A percentile compares a stretch with the other conserved stretches of the same genome.
Evolutionary conservation across 2,797 vertebrate genomes (phyloP).

Genomic region (Enteromius viviparus): DNA sequence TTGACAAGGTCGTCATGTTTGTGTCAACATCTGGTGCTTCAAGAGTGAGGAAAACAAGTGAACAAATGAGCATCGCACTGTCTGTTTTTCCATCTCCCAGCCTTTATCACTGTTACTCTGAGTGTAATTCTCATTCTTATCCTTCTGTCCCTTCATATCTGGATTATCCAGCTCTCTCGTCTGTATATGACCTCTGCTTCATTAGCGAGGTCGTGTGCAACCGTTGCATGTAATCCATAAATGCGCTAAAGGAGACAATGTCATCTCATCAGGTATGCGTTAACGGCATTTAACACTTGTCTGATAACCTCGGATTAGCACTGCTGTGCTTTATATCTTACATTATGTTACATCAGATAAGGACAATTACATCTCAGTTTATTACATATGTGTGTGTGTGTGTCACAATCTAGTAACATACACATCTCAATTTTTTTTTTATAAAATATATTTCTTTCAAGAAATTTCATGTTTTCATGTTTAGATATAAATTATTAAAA

Average conservation of each 20-base stretch:
- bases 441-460: no score
- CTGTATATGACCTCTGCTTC: conserved; percentile 13
- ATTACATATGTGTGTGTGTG: no score
- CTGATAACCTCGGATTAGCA: conserved; percentile 23
- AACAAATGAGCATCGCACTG: background rate
- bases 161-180: conserved; percentile 19
- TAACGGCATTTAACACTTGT: conserved; percentile 2
- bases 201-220: conserved; percentile 1
- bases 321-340: background rate
- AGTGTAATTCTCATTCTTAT: conserved; percentile 23
- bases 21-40: conserved; percentile 9
- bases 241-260: conserved; percentile 25
- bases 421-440: no score
- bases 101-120: background rate
- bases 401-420: no score
- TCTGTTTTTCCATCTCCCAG: background rate
- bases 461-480: background rate
- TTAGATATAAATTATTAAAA: background rate
- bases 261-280: conserved; percentile 2
- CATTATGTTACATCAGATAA: conserved; percentile 17
- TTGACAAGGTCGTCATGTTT: background rate
- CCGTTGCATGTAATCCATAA: conserved; percentile 24
- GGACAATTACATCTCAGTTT: conserved; percentile 9
- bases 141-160: conserved; percentile 30
- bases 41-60: background rate